Evolutionary conservation across 2,888 invertebrate species (phyloP).

Genomic region (Patella ulyssiponensis): DNA sequence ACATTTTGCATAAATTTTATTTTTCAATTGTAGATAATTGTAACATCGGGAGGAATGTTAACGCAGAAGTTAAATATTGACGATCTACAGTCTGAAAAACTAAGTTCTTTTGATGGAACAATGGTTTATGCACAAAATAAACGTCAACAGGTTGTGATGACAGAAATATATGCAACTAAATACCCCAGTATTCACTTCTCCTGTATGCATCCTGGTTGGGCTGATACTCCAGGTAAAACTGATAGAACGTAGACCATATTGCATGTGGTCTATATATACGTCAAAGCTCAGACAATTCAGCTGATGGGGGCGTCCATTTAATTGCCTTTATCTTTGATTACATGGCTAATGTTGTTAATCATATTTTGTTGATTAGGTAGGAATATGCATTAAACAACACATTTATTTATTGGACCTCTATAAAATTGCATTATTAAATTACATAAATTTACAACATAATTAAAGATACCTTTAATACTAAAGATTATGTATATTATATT

Average conservation of each 20-base stretch:
- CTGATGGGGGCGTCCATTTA: no score
- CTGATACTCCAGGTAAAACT: conserved; percentile 72
- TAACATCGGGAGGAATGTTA: conserved; percentile 74
- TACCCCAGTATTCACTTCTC: conserved; percentile 73
- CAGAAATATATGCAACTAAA: conserved; percentile 70
- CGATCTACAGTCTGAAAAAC: conserved; percentile 73
- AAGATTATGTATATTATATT: conserved; percentile 5
- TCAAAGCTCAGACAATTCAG: no score
- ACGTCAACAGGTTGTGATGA: conserved; percentile 73
- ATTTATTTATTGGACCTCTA: no score
- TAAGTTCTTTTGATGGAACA: conserved; percentile 73
- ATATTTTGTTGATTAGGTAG: no score
- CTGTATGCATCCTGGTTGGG: conserved; percentile 75
- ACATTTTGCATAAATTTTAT: neutral
- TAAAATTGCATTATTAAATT: no score
- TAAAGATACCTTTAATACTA: no score
- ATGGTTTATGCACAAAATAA: conserved; percentile 75
- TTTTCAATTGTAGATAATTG: conserved; percentile 64
- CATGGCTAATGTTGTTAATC: no score
- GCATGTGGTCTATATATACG: no score
- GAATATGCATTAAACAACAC: no score
- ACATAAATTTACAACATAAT: no score
- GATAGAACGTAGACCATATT: no score
- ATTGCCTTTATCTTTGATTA: no score
- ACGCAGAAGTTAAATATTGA: conserved; percentile 71